Percentiles rank a stretch among this genome's conserved stretches.
phyloP scores from a whole-genome alignment of 1,140 invertebrate genomes.

The Dreissena rostriformis region DNA sequence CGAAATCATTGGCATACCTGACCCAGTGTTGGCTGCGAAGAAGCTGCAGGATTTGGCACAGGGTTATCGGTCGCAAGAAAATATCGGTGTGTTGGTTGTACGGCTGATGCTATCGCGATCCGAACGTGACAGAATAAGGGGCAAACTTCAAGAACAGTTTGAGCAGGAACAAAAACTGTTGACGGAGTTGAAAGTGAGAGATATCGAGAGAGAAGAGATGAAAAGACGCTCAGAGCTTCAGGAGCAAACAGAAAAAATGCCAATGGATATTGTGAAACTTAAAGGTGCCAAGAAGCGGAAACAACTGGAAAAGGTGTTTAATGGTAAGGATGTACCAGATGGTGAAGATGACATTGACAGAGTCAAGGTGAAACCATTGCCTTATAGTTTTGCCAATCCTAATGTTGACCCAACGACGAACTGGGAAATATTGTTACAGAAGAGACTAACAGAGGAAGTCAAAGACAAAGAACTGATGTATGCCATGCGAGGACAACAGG shows the following conservation, averaged over 20 bases:
- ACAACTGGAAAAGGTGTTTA: constrained; percentile 57
- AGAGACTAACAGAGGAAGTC: constrained; percentile 72
- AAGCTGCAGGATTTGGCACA: constrained; percentile 80
- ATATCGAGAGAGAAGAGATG: constrained; percentile 61
- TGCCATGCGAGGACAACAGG: constrained; percentile 41
- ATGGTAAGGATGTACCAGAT: background rate
- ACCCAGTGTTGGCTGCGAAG: constrained; percentile 80
- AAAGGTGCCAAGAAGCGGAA: constrained; percentile 64
- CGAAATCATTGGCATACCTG: constrained; percentile 74
- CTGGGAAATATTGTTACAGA: constrained; percentile 73
- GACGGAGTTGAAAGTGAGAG: constrained; percentile 59
- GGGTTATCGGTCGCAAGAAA: constrained; percentile 79
- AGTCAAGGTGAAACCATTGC: constrained; percentile 30
- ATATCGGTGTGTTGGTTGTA: constrained; percentile 79
- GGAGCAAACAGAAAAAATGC: constrained; percentile 60
- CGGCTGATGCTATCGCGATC: constrained; percentile 67
- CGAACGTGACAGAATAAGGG: constrained; percentile 67
- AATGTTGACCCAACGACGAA: constrained; percentile 43
- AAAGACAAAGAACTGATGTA: constrained; percentile 73
- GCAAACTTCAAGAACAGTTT: constrained; percentile 66
- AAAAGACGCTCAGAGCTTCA: constrained; percentile 64
- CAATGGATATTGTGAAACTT: constrained; percentile 71
- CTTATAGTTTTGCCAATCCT: background rate
- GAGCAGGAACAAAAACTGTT: constrained; percentile 69
- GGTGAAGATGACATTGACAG: constrained; percentile 22